Conservation (phyloP, 2,797 vertebrate genomes). For the Oreochromis grahami region DNA sequence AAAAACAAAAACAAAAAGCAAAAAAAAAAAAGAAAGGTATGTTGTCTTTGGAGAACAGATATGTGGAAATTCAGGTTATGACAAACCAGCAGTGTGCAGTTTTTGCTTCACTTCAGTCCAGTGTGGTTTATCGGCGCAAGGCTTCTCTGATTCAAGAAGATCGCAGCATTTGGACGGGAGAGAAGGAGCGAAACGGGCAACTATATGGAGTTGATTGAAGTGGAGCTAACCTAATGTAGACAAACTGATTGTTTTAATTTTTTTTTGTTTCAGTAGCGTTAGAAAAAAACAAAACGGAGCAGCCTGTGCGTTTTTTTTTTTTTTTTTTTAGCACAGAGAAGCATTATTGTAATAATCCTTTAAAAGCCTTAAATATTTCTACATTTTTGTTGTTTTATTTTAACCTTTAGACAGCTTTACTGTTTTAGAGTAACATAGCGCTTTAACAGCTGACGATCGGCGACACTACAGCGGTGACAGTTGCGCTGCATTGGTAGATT, state of each 20-base stretch:
- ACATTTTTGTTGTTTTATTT: conserved; percentile 47
- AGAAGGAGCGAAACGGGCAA: conserved; percentile 12
- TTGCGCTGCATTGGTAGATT: conserved; percentile 24
- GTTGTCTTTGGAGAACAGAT: not conserved
- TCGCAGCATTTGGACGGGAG: not conserved
- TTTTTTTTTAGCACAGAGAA: conserved; percentile 40
- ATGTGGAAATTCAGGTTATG: conserved; percentile 1
- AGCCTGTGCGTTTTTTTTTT: conserved; percentile 36
- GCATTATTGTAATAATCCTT: conserved; percentile 67
- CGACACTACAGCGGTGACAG: conserved; percentile 56
- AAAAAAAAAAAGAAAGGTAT: not conserved
- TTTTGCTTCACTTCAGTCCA: conserved; percentile 9
- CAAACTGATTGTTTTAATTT: conserved; percentile 66
- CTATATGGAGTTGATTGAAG: conserved; percentile 43
- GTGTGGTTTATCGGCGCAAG: conserved; percentile 16
- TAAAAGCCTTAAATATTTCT: conserved; percentile 71
- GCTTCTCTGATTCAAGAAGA: conserved; percentile 6
- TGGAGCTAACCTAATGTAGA: conserved; percentile 69
- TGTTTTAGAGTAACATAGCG: conserved; percentile 60
- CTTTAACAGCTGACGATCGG: conserved; percentile 47
- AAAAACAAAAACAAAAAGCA: not conserved
- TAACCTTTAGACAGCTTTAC: conserved; percentile 56
- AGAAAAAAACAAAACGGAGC: conserved; percentile 26
- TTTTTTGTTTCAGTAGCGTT: conserved; percentile 48
- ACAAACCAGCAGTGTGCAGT: conserved; percentile 11